Evolutionary conservation across 2,113 vertebrate species (phyloP), one percentile per base, ranked within the genome.

Genomic region (Excalfactoria chinensis): DNA sequence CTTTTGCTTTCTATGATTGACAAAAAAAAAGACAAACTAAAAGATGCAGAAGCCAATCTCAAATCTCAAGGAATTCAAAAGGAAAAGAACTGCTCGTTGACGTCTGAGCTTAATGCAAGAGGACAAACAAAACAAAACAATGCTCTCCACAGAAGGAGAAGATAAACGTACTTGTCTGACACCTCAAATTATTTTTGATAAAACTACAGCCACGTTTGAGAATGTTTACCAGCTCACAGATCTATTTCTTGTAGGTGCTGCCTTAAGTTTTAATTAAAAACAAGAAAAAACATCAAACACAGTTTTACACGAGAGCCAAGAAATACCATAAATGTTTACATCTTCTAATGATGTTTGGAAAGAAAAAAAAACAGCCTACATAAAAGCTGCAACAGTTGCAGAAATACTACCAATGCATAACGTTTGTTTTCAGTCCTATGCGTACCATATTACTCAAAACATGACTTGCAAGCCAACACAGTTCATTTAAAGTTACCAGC

Each of bases 211-310:
- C 26, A 28, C 26, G 64, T 40, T 59, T 86, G 40, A 90, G 46
- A 77, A 80, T 74, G 32, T 13, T 56, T 71, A 86, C 56, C 40
- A 59, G 28, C 18, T 85, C 63, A 79, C 37, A 70, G 51, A 79
- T 63, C 41, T 83, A 62, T 46, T 94, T 83, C 51, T 80, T 17
- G 0, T 2, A 68, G 51, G 59, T 68, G 23, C 43, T 49, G 53
- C 35, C 82, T 48, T 48, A 79, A 78, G n/a, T 64, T 53, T 56
- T 58, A 81, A 75, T 78, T 60, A 48, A 68, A 83, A 84, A 44
- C 35, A 53, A 66, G 62, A 43, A 64, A 90, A 91, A 90, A 69
- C 7, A 62, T 32, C 20, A 91, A 87, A 84, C 19, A 10, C 14
- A 40, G 10, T 63, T 89, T 49, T 51, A 84, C 69, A 73, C 34